Conservation (phyloP, 1,140 invertebrate genomes). For the Reticulitermes speratus region DNA sequence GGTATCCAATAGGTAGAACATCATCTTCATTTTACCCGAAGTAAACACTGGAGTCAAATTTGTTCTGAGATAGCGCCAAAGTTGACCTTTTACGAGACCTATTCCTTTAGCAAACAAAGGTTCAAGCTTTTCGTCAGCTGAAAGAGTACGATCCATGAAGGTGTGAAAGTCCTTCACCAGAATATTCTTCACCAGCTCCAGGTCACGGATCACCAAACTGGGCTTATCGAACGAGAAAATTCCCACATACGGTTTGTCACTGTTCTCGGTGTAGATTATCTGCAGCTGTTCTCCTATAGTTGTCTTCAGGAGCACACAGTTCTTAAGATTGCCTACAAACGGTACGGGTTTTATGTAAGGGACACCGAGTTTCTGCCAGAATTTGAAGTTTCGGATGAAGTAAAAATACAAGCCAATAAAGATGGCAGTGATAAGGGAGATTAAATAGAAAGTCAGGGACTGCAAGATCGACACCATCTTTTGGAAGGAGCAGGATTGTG, state of each 20-base stretch:
- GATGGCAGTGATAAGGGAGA: no score
- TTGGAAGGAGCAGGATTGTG: no score
- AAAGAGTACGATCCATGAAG: constrained; percentile 46
- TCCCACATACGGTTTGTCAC: background rate
- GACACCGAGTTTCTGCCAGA: constrained; percentile 44
- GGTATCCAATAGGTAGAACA: background rate
- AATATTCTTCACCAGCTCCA: constrained; percentile 51
- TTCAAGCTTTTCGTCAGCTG: background rate
- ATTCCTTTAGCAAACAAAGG: background rate
- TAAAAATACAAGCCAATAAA: no score
- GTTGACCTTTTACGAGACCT: background rate
- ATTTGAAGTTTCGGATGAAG: constrained; percentile 33
- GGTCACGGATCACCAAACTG: constrained; percentile 48
- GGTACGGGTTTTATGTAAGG: constrained; percentile 43
- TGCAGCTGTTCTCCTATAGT: background rate
- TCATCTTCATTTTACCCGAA: constrained; percentile 1
- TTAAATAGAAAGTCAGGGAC: no score
- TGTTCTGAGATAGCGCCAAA: background rate
- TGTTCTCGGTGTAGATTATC: background rate
- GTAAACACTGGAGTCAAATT: constrained; percentile 10
- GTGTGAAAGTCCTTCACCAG: constrained; percentile 53
- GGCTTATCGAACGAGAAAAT: constrained; percentile 5
- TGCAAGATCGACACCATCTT: no score
- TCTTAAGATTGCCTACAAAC: constrained; percentile 46
- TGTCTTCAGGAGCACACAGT: constrained; percentile 42